Conservation (phyloP, 2,113 vertebrate genomes). For the Anolis carolinensis region DNA sequence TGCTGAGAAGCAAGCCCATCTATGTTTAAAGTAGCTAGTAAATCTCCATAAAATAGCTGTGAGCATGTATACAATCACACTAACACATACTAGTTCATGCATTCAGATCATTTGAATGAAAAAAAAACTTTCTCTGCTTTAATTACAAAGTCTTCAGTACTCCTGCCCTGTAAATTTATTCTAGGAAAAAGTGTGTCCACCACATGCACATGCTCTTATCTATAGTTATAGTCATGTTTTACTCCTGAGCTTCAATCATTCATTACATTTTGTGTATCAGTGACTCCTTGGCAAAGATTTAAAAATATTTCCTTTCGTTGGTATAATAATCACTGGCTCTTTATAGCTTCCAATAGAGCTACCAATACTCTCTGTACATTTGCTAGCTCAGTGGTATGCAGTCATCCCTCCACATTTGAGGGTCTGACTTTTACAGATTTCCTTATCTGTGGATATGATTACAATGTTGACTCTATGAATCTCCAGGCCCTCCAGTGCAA, state of each 20-base stretch:
- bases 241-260: background rate
- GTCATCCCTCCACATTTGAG: too few relatives aligned
- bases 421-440: too few relatives aligned
- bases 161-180: slow-evolving; percentile 21
- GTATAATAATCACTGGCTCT: too few relatives aligned
- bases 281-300: background rate
- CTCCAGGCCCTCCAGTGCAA: too few relatives aligned
- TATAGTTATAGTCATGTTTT: background rate
- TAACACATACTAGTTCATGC: background rate
- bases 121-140: slow-evolving; percentile 22
- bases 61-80: background rate
- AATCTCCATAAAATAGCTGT: background rate
- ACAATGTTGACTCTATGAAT: too few relatives aligned
- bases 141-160: background rate
- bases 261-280: background rate
- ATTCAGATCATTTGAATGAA: background rate
- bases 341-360: too few relatives aligned
- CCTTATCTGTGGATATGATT: too few relatives aligned
- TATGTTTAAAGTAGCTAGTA: slow-evolving; percentile 20
- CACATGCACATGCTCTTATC: background rate
- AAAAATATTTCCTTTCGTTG: too few relatives aligned
- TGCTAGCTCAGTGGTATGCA: too few relatives aligned
- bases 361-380: too few relatives aligned
- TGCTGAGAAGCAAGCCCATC: background rate
- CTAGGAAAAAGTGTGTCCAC: background rate